These are phyloP conservation scores for Trochalopteron elliotii DNA, from an alignment of 2,113 vertebrate genomes.

Conservation along the genomic window DNA sequence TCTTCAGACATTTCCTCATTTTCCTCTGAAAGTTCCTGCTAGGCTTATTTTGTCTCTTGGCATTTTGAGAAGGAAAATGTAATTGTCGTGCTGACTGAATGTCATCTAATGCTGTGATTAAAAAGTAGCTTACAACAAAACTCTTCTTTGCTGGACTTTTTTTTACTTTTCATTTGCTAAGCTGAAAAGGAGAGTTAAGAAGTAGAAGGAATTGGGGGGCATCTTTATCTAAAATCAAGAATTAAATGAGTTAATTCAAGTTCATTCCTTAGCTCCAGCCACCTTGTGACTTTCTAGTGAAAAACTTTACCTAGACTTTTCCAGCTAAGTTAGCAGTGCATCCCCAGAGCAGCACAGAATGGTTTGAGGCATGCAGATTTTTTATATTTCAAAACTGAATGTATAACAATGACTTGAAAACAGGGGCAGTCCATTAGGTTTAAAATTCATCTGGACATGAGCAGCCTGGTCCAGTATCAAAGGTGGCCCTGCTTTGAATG, in stretches of 20 bases:
- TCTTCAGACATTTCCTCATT: not conserved
- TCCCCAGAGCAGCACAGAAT: not conserved
- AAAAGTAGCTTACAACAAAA: constrained; percentile 20
- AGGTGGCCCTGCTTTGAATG: not conserved
- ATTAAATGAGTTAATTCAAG: not conserved
- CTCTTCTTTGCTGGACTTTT: not conserved
- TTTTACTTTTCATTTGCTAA: not conserved
- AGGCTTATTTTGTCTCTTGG: constrained; percentile 11
- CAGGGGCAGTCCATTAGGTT: not conserved
- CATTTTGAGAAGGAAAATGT: constrained; percentile 26
- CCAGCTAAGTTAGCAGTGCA: not conserved
- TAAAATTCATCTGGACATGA: not conserved
- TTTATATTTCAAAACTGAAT: not conserved
- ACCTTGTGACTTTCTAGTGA: not conserved
- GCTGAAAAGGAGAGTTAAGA: not conserved
- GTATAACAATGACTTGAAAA: not conserved
- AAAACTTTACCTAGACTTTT: not conserved
- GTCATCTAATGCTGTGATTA: not conserved
- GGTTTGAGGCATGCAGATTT: not conserved
- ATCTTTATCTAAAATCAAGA: not conserved
- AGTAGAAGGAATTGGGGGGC: not conserved
- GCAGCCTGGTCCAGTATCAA: not conserved
- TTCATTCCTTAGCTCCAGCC: not conserved
- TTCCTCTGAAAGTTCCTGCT: constrained; percentile 3
- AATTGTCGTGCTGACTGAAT: not conserved